Percentiles rank a stretch among this genome's conserved stretches.
These are phyloP conservation scores for Gymnoscopelus microlampas DNA, from an alignment of 2,797 vertebrate species.

Conservation along the genomic window DNA sequence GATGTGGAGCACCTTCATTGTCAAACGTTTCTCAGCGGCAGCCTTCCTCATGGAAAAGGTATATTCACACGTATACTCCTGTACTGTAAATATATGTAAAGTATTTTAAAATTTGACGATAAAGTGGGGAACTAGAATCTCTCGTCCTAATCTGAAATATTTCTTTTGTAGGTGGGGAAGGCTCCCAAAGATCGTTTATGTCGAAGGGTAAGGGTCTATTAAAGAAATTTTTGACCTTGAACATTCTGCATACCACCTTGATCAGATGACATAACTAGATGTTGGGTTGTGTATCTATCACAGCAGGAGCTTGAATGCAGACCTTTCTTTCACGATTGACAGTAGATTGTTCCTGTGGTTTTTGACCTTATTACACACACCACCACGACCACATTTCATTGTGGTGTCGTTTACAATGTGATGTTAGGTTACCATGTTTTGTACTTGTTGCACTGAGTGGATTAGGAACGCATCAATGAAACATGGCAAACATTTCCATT, in stretches of 20 bases:
- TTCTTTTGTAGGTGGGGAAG: slow-evolving; percentile 89
- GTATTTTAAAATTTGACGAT: neutral
- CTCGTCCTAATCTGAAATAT: slow-evolving; percentile 8
- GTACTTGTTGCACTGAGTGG: too few relatives aligned
- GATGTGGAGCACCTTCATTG: slow-evolving; percentile 99
- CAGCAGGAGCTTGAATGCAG: too few relatives aligned
- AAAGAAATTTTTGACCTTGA: neutral
- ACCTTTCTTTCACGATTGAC: too few relatives aligned
- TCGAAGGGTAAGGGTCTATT: slow-evolving; percentile 85
- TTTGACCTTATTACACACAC: too few relatives aligned
- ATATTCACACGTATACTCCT: neutral
- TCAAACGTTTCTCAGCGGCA: slow-evolving; percentile 94
- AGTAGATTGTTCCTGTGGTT: too few relatives aligned
- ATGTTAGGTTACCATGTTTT: too few relatives aligned
- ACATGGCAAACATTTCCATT: too few relatives aligned
- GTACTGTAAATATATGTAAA: neutral
- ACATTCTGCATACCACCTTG: neutral
- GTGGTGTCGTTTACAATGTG: too few relatives aligned
- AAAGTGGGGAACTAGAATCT: too few relatives aligned
- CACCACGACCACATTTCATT: too few relatives aligned
- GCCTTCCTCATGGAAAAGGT: slow-evolving; percentile 97
- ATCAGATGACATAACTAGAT: neutral
- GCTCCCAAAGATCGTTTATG: slow-evolving; percentile 96
- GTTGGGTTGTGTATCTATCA: too few relatives aligned
- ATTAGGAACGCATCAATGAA: too few relatives aligned